These are phyloP conservation scores for Chymomyza costata DNA, from an alignment of 1,140 invertebrate species.

Conservation along the genomic window DNA sequence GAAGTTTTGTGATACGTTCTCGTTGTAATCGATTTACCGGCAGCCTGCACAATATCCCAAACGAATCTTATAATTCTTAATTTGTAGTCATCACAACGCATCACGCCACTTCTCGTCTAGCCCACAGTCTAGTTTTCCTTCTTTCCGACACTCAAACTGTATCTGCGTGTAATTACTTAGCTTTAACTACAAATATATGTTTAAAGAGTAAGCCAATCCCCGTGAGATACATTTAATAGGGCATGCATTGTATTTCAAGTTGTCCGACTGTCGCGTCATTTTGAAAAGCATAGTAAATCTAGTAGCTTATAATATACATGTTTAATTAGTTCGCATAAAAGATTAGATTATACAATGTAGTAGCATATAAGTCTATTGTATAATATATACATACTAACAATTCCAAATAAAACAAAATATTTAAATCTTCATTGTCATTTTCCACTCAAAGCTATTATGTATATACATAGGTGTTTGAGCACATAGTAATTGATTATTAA, in stretches of 20 bases:
- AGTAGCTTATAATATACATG: too few relatives aligned
- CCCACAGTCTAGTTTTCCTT: neutral
- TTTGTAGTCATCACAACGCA: conserved; percentile 4
- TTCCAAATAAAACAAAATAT: conserved; percentile 37
- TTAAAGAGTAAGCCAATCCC: conserved; percentile 33
- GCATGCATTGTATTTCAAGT: neutral
- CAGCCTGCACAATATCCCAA: neutral
- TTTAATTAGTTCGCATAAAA: too few relatives aligned
- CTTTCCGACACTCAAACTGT: conserved; percentile 1
- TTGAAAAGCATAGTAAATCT: conserved; percentile 21
- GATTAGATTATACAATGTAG: conserved; percentile 48
- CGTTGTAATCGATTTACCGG: conserved; percentile 7
- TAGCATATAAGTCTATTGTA: conserved; percentile 38
- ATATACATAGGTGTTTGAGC: too few relatives aligned
- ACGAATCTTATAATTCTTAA: neutral
- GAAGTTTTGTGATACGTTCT: conserved; percentile 3
- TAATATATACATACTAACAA: conserved; percentile 33
- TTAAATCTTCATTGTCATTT: too few relatives aligned
- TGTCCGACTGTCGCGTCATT: neutral
- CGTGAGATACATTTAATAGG: neutral
- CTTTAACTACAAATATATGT: conserved; percentile 63
- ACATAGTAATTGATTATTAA: too few relatives aligned
- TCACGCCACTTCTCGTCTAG: neutral
- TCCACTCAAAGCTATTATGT: neutral
- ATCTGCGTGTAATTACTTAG: conserved; percentile 62